Base-by-base conservation (phyloP, 2,797 vertebrate species). In the Leucoraja ocellata region DNA sequence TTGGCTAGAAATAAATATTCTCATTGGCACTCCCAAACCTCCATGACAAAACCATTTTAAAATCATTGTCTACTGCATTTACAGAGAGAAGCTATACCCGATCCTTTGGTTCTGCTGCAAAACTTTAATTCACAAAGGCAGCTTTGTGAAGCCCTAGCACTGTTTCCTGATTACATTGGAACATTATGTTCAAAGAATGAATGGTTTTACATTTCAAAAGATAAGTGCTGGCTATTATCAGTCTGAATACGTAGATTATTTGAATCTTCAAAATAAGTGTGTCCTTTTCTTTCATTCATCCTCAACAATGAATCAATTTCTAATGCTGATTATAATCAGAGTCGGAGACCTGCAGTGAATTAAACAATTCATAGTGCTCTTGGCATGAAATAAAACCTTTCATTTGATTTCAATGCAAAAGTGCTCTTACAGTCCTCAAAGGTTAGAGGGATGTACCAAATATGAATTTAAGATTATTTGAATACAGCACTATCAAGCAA, bases 241-340 rank as follows among this genome's bases (percentile, higher is more conserved):
- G 28, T 68, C 84, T 68, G 61, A 88, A 63, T 88, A 88, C 84
- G 68, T 88, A 21, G 84, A 88, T 32, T 88, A 88, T 88, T 88
- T 88, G 84, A 68, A 88, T 88, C 84, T 88, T 88, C 84, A 88
- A 88, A 88, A 88, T 88, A 88, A 88, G 84, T 88, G 83, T 86
- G 84, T 88, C 84, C 65, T 65, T 88, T 88, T 88, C 84, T 88
- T 88, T 88, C 84, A 88, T 88, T 88, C 84, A 88, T 68, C 84
- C 68, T 88, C 84, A 88, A 88, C 63, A 88, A 88, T 63, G 61
- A 68, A 88, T 88, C 84, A 88, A 88, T 88, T 88, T 88, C 84
- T 88, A 88, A 88, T 65, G 61, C 61, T 88, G 84, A 88, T 88
- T 88, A 88, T 88, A 65, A 88, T 88, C 84, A 46, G 61, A 88